Evolutionary conservation across 2,797 vertebrate genomes (phyloP).

Genomic region (Spinus olivaceus): DNA sequence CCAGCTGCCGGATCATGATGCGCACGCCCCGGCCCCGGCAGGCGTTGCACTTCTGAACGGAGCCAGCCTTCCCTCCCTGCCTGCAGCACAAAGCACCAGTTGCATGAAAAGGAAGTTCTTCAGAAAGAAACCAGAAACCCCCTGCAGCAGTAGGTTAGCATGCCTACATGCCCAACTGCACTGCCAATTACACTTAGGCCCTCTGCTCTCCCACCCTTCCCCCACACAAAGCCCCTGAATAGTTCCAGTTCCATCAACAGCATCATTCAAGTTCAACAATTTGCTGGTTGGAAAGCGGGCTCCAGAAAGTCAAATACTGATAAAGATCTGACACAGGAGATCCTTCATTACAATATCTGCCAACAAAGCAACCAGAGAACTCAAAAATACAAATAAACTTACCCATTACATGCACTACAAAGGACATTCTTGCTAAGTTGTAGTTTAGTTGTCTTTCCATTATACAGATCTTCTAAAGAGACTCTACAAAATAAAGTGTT

Average conservation of each 20-base stretch:
- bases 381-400: conserved; percentile 67
- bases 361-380: not conserved
- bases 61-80: conserved; percentile 96
- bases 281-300: not conserved
- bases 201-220: not conserved
- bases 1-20: conserved; percentile 98
- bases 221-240: not conserved
- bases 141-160: not conserved
- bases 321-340: not conserved
- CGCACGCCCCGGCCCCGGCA: conserved; percentile 95
- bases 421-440: conserved; percentile 99
- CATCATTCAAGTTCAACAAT: not conserved
- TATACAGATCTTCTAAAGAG: conserved; percentile 96
- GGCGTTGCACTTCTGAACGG: conserved; percentile 93
- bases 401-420: conserved; percentile 96
- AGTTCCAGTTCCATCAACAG: not conserved
- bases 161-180: not conserved
- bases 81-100: conserved; percentile 70
- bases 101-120: not conserved
- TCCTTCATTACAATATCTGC: not conserved
- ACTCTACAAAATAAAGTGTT: conserved; percentile 79
- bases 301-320: not conserved
- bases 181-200: not conserved
- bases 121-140: not conserved
- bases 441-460: conserved; percentile 98